A percentile compares a stretch with the other conserved stretches of the same genome.
Evolutionary conservation across 2,797 vertebrate species (phyloP).

Genomic region (Anableps anableps): DNA sequence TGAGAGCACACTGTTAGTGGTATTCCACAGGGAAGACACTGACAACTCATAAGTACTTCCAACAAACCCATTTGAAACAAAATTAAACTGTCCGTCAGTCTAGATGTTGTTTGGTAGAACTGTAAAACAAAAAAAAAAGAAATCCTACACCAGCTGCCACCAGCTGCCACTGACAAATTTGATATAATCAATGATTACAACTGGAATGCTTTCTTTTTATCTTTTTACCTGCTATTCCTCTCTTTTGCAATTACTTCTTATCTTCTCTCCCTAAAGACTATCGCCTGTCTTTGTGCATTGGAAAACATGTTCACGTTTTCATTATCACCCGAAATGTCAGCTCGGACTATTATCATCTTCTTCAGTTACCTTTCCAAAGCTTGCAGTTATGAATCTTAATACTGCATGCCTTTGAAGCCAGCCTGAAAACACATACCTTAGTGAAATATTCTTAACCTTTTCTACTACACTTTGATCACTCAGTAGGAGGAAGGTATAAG

Average conservation of each 20-base stretch:
- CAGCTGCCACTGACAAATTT: constrained; percentile 1
- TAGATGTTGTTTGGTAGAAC: not conserved
- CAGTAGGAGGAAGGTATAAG: constrained; percentile 65
- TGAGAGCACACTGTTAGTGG: not conserved
- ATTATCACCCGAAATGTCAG: constrained; percentile 58
- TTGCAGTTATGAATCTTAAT: constrained; percentile 74
- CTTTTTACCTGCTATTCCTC: not conserved
- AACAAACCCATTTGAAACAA: not conserved
- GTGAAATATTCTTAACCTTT: constrained; percentile 73
- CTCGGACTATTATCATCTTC: constrained; percentile 57
- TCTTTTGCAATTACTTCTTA: not conserved
- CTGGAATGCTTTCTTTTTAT: not conserved
- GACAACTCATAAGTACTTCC: not conserved
- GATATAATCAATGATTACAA: not conserved
- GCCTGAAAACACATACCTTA: constrained; percentile 62
- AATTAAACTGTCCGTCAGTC: not conserved
- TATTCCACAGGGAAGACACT: not conserved
- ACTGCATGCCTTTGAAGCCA: constrained; percentile 70
- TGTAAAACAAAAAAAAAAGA: too few relatives aligned
- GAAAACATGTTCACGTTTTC: constrained; percentile 62
- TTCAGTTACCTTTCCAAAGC: constrained; percentile 62
- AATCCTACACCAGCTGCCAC: too few relatives aligned
- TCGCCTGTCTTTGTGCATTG: constrained; percentile 29
- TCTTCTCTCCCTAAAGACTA: not conserved
- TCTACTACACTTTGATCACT: constrained; percentile 73